Conservation (phyloP, 2,113 vertebrate species). For the Canis aureus region DNA sequence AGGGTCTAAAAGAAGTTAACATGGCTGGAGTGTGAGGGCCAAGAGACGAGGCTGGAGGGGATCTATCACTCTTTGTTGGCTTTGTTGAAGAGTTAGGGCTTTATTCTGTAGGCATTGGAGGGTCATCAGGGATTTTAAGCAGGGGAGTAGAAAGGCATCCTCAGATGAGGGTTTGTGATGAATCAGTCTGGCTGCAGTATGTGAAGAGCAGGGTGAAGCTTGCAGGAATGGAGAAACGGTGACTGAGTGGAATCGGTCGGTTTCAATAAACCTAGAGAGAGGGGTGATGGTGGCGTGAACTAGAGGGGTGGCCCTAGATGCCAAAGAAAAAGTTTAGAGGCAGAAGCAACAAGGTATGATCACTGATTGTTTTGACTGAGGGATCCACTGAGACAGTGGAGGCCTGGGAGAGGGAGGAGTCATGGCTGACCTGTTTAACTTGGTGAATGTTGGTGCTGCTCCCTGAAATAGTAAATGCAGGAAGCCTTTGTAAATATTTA, state of each 20-base stretch:
- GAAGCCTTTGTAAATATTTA: constrained; percentile 16
- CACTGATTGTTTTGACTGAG: background rate
- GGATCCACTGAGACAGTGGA: background rate
- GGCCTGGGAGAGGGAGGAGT: background rate
- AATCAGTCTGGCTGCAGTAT: background rate
- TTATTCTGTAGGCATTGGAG: background rate
- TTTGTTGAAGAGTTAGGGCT: background rate
- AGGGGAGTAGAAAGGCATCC: background rate
- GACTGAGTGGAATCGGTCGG: background rate
- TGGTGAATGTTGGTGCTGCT: background rate
- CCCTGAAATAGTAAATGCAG: background rate
- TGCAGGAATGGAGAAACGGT: background rate
- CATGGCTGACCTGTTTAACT: background rate
- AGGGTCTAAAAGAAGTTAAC: background rate
- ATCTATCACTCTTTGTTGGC: background rate
- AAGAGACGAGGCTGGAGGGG: background rate
- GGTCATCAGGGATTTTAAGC: background rate
- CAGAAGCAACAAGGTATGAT: background rate
- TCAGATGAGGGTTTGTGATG: background rate
- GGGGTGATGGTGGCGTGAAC: background rate
- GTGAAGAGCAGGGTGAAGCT: background rate
- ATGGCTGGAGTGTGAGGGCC: background rate
- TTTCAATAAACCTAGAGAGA: background rate
- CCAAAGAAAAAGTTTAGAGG: background rate
- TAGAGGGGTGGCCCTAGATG: background rate